Evolutionary conservation across 2,888 invertebrate species (phyloP).

Genomic region (Shargacucullia verbasci): DNA sequence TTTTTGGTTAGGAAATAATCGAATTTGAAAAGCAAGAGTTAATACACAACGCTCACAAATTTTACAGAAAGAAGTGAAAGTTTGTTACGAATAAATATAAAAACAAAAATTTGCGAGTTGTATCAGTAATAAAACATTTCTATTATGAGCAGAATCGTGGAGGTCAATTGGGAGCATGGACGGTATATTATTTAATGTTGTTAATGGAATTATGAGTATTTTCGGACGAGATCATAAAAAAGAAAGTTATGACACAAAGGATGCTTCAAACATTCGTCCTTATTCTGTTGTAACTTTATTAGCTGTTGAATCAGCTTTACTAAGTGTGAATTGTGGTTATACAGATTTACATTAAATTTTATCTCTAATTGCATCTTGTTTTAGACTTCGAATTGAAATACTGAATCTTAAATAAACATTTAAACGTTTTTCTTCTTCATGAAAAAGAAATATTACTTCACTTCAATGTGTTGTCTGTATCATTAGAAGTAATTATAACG

Average conservation of each 20-base stretch:
- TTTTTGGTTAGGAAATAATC: conserved; percentile 63
- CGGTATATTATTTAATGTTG: conserved; percentile 44
- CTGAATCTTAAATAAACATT: conserved; percentile 15
- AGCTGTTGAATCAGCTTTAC: conserved; percentile 12
- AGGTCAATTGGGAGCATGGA: conserved; percentile 65
- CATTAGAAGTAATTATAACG: conserved; percentile 4
- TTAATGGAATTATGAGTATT: conserved; percentile 49
- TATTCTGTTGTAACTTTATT: conserved; percentile 25
- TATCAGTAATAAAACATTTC: conserved; percentile 57
- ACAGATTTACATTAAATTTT: conserved; percentile 15
- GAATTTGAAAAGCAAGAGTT: conserved; percentile 70
- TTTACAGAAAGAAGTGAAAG: conserved; percentile 79
- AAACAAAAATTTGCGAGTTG: conserved; percentile 63
- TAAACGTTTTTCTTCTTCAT: background rate
- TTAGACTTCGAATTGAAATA: conserved; percentile 22
- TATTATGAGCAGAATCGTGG: conserved; percentile 64
- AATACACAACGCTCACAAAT: conserved; percentile 71
- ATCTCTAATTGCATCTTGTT: conserved; percentile 17
- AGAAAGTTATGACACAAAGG: conserved; percentile 51
- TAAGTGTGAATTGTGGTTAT: conserved; percentile 17
- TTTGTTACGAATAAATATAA: conserved; percentile 66
- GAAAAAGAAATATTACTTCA: conserved; percentile 3
- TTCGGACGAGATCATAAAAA: conserved; percentile 39
- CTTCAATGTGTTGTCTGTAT: background rate
- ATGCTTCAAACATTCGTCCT: conserved; percentile 21